Evolutionary conservation across 2,888 invertebrate genomes (phyloP).

Genomic region (Caenorhabditis sp.): DNA sequence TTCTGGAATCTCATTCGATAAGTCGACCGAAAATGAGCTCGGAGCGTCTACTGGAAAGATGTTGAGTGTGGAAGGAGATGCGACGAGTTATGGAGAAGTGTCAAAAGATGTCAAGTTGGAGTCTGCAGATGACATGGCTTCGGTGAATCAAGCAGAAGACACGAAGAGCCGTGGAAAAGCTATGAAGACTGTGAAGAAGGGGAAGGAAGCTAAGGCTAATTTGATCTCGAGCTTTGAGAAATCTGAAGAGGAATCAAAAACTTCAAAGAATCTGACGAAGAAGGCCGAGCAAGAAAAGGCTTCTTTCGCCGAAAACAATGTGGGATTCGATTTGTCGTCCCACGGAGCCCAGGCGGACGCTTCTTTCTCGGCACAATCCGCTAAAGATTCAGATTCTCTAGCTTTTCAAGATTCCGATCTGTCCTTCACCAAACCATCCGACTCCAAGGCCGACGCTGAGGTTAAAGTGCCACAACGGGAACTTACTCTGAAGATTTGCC

Average conservation of each 20-base stretch:
- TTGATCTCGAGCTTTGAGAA: conserved; percentile 41
- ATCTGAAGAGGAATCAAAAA: conserved; percentile 15
- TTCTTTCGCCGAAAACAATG: conserved; percentile 39
- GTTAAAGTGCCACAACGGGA: conserved; percentile 29
- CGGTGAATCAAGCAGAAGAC: not conserved
- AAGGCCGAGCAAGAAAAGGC: conserved; percentile 13
- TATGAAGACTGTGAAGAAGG: conserved; percentile 8
- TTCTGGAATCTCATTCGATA: conserved; percentile 52
- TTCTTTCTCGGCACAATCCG: not conserved
- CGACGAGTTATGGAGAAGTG: not conserved
- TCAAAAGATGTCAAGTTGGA: not conserved
- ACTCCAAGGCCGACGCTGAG: conserved; percentile 25
- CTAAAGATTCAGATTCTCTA: conserved; percentile 20
- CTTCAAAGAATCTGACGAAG: conserved; percentile 21
- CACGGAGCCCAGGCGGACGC: not conserved
- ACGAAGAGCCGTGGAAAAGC: not conserved
- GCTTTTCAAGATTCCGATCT: conserved; percentile 22
- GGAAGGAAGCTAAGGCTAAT: conserved; percentile 13
- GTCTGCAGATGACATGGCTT: conserved; percentile 4
- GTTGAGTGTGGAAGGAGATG: conserved; percentile 4
- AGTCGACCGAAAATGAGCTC: conserved; percentile 41
- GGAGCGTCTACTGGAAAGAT: not conserved
- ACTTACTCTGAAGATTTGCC: conserved; percentile 43
- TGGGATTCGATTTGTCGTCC: conserved; percentile 23
- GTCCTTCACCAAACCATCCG: conserved; percentile 14